Base-by-base conservation (phyloP, 2,797 vertebrate genomes). In the Gallinago nigripennis region DNA sequence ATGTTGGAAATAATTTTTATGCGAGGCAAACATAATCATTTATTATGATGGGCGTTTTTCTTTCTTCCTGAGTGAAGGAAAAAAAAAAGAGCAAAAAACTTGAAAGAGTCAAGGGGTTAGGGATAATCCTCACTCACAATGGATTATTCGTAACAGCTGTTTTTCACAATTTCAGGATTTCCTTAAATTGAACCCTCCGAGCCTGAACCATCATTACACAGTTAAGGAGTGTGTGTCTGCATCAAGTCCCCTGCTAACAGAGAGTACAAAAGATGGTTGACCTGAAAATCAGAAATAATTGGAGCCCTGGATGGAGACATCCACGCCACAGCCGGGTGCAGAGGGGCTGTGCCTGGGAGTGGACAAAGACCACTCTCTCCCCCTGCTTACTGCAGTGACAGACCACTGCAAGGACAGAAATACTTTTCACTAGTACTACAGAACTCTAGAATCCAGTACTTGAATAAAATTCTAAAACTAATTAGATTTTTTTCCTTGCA, bases 91-190 rank as follows among this genome's bases (percentile, higher is more conserved):
- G 78, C 30, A 93, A 82, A 95, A 91, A 95, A 89, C 70, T 82
- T 89, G 33, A 81, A 91, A 85, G 82, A 89, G 45, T 78, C 16
- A 69, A 94, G 73, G 51, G 91, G 50, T 71, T 87, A 76, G 86
- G 77, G 92, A 92, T 94, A 96, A 93, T 92, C 93, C 82, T 81
- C 51, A 46, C 57, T 81, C 78, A 92, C 93, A 93, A 89, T 68
- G 68, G 75, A 89, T 90, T 92, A 92, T 77, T 91, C 0, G 0
- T 64, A 95, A 82, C 91, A 92, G 81, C 64, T 92, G 90, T 16
- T 87, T 93, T 92, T 91, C 88, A 90, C 81, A 75, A 39, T 93
- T 94, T 95, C 81, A 83, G 88, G 60, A 96, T 93, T 95, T 96
- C 92, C 92, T 94, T 80, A 94, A 92, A 91, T 16, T 79, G 81